A percentile compares a stretch with the other conserved stretches of the same genome.
Evolutionary conservation across 1,140 invertebrate species (phyloP).

Genomic region (Drosophila bifasciata): DNA sequence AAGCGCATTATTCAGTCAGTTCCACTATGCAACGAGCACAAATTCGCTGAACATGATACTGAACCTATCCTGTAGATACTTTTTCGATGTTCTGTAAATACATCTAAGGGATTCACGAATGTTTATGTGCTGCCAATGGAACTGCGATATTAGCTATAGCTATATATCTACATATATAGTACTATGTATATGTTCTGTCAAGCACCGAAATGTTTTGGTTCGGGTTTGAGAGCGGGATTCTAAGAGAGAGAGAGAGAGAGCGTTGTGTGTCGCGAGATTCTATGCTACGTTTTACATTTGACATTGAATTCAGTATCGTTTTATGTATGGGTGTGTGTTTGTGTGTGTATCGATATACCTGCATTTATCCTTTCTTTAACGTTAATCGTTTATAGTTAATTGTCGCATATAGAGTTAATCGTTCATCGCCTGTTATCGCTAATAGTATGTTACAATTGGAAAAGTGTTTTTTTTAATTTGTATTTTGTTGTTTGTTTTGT

Average conservation of each 20-base stretch:
- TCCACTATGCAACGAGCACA: no score
- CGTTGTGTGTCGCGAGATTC: slow-evolving; percentile 67
- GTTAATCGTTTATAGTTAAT: slow-evolving; percentile 34
- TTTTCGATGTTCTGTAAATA: no score
- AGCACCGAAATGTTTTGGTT: slow-evolving; percentile 6
- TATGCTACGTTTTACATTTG: slow-evolving; percentile 60
- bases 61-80: no score
- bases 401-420: slow-evolving; percentile 21
- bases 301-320: slow-evolving; percentile 33
- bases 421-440: slow-evolving; percentile 21
- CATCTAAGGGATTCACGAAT: no score
- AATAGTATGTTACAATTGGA: slow-evolving; percentile 46
- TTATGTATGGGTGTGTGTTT: slow-evolving; percentile 41
- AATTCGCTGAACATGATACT: no score
- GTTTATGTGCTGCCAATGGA: background rate
- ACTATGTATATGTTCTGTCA: slow-evolving; percentile 18
- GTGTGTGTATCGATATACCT: slow-evolving; percentile 64
- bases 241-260: slow-evolving; percentile 24
- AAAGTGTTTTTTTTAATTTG: background rate
- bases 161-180: slow-evolving; percentile 28
- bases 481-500: no score
- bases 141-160: slow-evolving; percentile 53
- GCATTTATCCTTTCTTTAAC: slow-evolving; percentile 73
- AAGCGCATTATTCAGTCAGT: no score
- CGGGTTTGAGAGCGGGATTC: slow-evolving; percentile 8